Base-by-base conservation (phyloP, 2,113 vertebrate species). In the Osmerus eperlanus region DNA sequence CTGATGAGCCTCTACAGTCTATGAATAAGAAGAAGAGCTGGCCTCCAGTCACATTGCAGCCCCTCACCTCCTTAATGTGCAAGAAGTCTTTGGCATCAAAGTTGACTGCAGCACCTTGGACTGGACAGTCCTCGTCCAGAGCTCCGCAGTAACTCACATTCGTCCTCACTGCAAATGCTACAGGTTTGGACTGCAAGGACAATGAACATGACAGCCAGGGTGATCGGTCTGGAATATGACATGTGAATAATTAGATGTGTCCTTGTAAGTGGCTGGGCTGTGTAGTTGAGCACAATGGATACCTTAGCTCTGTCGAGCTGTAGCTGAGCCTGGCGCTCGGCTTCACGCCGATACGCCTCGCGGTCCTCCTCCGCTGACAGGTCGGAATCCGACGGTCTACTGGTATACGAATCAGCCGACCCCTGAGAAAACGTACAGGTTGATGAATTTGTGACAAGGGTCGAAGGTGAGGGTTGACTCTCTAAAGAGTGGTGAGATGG, bases 51-150 rank as follows among this genome's bases (percentile, higher is more conserved):
- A 51, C 11, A 14, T 18, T 60, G 3, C 4, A 0, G 29, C 14
- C 23, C 51, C 85, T 94, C 83, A 97, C 96, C 95, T 98, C 96
- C 91, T 97, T 98, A 91, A 97, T 97, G 90, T 98, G 96, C 89
- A 98, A 93, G 91, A 98, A 98, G 89, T 98, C 96, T 96, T 97
- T 98, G 95, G 96, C 94, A 93, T 98, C 96, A 5, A 98, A 98
- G 87, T 97, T 97, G 90, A 98, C 95, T 85, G 95, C 96, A 68
- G 94, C 93, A 89, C 95, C 96, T 89, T 97, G 96, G 86, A 97
- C 94, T 1, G 96, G 96, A 86, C 96, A 97, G 87, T 97, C 95
- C 88, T 97, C 96, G 14, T 97, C 96, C 86, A 97, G 90, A 47
- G 95, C 94, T 4, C 96, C 95, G 54, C 96, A 98, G 92, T 97